A percentile compares a stretch with the other conserved stretches of the same genome.
phyloP scores from a whole-genome alignment of 2,797 vertebrate species.

The Cryptoblepharus egeriae region DNA sequence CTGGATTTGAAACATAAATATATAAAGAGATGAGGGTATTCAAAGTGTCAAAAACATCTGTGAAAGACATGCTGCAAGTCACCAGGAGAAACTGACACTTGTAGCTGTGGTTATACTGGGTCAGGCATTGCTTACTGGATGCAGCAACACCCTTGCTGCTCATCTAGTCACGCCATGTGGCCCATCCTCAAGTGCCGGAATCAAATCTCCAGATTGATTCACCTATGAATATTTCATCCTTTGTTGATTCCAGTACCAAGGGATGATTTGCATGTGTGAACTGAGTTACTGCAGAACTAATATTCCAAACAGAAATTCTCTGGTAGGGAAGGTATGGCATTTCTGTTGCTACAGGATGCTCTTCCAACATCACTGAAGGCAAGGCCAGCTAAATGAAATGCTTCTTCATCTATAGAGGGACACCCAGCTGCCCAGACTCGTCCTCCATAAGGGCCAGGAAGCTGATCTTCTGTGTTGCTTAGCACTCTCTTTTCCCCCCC shows the following conservation, averaged over 20 bases:
- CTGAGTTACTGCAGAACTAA: background rate
- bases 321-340: too few relatives aligned
- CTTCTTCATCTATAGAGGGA: too few relatives aligned
- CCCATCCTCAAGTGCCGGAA: background rate
- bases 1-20: conserved; percentile 64
- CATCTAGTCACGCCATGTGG: background rate
- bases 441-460: too few relatives aligned
- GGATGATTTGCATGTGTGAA: background rate
- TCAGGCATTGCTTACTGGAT: background rate
- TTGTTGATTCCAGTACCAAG: background rate
- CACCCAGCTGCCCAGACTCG: too few relatives aligned
- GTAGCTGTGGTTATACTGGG: background rate
- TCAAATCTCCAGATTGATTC: background rate
- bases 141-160: background rate
- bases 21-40: conserved; percentile 52
- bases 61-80: background rate
- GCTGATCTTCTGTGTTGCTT: too few relatives aligned
- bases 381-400: too few relatives aligned
- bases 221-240: background rate
- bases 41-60: conserved; percentile 21
- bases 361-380: too few relatives aligned
- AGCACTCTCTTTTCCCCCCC: too few relatives aligned
- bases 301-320: too few relatives aligned
- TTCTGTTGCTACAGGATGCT: too few relatives aligned
- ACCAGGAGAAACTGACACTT: background rate